Evolutionary conservation across 2,797 vertebrate species (phyloP).

Genomic region (Mormyrops attenuatus): DNA sequence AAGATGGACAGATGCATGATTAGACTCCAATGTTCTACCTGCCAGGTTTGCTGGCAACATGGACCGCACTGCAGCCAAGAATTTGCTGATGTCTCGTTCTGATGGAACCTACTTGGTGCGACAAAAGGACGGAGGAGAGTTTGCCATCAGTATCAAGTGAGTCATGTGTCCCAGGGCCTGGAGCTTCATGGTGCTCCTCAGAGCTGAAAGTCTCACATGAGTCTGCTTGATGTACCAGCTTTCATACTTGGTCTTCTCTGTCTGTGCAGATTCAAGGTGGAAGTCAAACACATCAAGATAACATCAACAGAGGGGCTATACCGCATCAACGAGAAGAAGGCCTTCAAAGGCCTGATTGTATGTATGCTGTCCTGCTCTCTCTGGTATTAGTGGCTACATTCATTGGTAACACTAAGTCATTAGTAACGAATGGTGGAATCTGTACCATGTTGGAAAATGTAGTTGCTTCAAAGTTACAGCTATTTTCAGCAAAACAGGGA

Average conservation of each 20-base stretch:
- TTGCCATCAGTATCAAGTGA: conserved; percentile 92
- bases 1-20: neutral
- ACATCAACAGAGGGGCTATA: conserved; percentile 73
- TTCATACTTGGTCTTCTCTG: neutral
- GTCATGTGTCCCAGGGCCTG: neutral
- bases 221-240: conserved; percentile 18
- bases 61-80: conserved; percentile 76
- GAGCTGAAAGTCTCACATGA: neutral
- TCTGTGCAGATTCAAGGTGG: conserved; percentile 71
- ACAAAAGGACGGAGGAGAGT: conserved; percentile 82
- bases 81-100: conserved; percentile 66
- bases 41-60: conserved; percentile 80
- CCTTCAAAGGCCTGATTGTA: conserved; percentile 78
- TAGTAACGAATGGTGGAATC: neutral
- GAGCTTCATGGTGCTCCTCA: neutral
- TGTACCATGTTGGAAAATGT: neutral
- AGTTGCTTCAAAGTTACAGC: neutral
- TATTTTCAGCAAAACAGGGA: neutral
- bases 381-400: neutral
- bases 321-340: conserved; percentile 86
- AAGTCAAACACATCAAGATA: conserved; percentile 87
- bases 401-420: neutral
- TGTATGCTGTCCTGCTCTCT: conserved; percentile 34
- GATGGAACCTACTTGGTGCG: conserved; percentile 85
- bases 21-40: neutral